A percentile compares a stretch with the other conserved stretches of the same genome.
Evolutionary conservation across 2,797 vertebrate genomes (phyloP).

Genomic region (Furcifer pardalis): DNA sequence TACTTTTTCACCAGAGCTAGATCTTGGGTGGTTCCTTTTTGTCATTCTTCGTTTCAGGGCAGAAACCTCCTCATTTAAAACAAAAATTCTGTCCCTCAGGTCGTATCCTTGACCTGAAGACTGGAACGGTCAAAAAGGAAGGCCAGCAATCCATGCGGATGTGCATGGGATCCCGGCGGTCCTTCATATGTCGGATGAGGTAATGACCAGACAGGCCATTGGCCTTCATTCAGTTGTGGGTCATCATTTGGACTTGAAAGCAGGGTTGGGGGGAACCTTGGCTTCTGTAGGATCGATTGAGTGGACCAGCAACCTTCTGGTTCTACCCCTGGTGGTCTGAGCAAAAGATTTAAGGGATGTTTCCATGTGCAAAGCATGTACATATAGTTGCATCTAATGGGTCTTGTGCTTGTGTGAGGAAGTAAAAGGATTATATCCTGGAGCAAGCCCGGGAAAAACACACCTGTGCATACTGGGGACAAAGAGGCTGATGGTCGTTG

Average conservation of each 20-base stretch:
- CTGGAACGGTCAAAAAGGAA: slow-evolving; percentile 97
- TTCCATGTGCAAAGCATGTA: too few relatives aligned
- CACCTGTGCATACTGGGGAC: too few relatives aligned
- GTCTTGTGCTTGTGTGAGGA: too few relatives aligned
- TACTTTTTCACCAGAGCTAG: background rate
- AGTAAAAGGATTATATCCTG: too few relatives aligned
- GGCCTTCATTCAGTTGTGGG: background rate
- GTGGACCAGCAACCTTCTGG: background rate
- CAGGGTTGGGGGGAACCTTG: background rate
- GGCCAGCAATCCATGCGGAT: slow-evolving; percentile 94
- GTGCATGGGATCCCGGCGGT: slow-evolving; percentile 94
- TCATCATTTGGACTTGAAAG: background rate
- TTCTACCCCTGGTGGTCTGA: too few relatives aligned
- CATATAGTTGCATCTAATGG: too few relatives aligned
- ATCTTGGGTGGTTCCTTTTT: too few relatives aligned
- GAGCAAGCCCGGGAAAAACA: too few relatives aligned
- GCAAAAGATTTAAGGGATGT: too few relatives aligned
- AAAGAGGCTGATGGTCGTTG: too few relatives aligned
- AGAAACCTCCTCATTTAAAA: background rate
- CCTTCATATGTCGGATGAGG: slow-evolving; percentile 99
- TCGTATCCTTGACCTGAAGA: slow-evolving; percentile 95
- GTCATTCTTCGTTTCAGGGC: background rate
- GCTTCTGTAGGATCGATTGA: background rate
- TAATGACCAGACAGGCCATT: slow-evolving; percentile 43
- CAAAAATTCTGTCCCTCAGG: slow-evolving; percentile 71